phyloP scores from a whole-genome alignment of 2,888 invertebrate genomes.

The Acrobasis suavella region DNA sequence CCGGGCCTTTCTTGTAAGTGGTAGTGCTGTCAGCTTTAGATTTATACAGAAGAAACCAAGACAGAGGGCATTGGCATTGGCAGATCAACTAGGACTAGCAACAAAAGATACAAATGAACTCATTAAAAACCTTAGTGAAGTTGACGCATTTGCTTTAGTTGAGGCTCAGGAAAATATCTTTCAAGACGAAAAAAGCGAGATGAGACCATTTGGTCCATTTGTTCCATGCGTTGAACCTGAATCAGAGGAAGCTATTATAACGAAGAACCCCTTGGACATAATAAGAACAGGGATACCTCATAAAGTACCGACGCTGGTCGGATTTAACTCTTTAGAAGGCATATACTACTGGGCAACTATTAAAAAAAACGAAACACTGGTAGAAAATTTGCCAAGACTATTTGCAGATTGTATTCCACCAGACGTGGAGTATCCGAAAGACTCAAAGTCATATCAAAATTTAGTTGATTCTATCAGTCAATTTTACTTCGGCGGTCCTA shows the following conservation, averaged over 20 bases:
- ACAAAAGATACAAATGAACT: conserved; percentile 29
- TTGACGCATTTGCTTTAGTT: conserved; percentile 38
- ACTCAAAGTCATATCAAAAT: conserved; percentile 32
- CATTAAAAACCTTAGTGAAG: conserved; percentile 32
- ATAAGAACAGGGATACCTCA: conserved; percentile 50
- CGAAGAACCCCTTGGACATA: conserved; percentile 48
- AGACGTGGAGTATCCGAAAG: conserved; percentile 41
- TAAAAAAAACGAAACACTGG: conserved; percentile 25
- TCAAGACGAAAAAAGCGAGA: conserved; percentile 30
- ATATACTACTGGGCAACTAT: conserved; percentile 33
- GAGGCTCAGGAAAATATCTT: conserved; percentile 36
- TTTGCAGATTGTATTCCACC: conserved; percentile 42
- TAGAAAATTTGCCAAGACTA: conserved; percentile 37
- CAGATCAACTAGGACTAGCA: conserved; percentile 32
- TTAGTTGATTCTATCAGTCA: conserved; percentile 38
- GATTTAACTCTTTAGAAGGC: conserved; percentile 60
- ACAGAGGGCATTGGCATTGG: conserved; percentile 35
- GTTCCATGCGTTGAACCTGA: conserved; percentile 58
- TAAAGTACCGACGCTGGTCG: conserved; percentile 56
- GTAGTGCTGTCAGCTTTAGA: conserved; percentile 40
- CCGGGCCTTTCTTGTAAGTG: conserved; percentile 40
- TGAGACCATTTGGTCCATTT: conserved; percentile 42
- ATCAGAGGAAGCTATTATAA: conserved; percentile 47
- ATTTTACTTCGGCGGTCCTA: conserved; percentile 39
- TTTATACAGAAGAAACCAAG: conserved; percentile 36